Percentiles rank a stretch among this genome's conserved stretches.
Conservation (phyloP, 2,113 vertebrate species). For the mouse (Mus musculus) region DNA sequence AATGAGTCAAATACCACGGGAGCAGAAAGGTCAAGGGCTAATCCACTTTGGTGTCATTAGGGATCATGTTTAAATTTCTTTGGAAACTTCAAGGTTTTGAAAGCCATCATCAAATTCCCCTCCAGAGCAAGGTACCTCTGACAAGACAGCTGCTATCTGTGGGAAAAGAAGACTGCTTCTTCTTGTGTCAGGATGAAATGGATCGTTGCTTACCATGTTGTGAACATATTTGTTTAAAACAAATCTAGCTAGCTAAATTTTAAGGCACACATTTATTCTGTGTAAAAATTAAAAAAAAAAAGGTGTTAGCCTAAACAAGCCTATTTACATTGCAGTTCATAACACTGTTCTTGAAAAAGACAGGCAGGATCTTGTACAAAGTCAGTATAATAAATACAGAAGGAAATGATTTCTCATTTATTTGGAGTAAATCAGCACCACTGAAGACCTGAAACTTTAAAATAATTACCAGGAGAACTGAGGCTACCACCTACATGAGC, state of each 20-base stretch:
- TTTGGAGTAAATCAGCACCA: neutral
- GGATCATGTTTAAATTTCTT: constrained; percentile 82
- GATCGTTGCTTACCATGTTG: neutral
- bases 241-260: neutral
- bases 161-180: neutral
- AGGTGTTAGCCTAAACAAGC: neutral
- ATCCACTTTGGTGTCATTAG: constrained; percentile 80
- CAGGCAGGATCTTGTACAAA: neutral
- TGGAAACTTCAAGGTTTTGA: constrained; percentile 69
- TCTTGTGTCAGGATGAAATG: neutral
- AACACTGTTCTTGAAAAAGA: neutral
- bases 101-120: constrained; percentile 61
- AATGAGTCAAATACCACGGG: constrained; percentile 78
- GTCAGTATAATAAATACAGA: neutral
- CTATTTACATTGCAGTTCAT: neutral
- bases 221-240: neutral
- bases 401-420: neutral
- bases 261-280: neutral
- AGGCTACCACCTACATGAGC: neutral
- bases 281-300: neutral
- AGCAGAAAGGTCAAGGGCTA: constrained; percentile 84
- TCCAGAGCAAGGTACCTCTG: constrained; percentile 28
- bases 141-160: neutral
- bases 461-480: neutral
- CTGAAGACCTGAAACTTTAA: neutral